These are phyloP conservation scores for Premnoplex brunnescens DNA, from an alignment of 2,797 vertebrate genomes.

Conservation along the genomic window DNA sequence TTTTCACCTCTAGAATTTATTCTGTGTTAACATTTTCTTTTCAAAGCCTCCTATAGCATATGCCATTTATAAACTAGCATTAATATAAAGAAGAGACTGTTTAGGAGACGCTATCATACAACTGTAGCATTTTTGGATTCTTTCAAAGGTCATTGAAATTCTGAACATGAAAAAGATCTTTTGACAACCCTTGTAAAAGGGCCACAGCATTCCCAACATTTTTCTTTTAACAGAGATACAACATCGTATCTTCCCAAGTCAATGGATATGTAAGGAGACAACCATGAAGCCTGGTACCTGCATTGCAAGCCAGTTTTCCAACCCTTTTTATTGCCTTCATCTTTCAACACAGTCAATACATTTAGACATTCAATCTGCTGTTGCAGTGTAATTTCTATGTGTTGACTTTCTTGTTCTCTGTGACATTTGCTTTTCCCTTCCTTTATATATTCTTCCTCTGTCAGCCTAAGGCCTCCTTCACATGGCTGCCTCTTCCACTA, in stretches of 20 bases:
- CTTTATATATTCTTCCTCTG: neutral
- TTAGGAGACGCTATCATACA: neutral
- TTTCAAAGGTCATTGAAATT: neutral
- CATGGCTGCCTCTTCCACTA: neutral
- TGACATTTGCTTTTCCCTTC: conserved; percentile 14
- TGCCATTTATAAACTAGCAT: neutral
- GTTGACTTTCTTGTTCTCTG: neutral
- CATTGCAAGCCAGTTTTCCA: neutral
- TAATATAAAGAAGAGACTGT: neutral
- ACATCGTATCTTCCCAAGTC: neutral
- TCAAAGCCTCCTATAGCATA: neutral
- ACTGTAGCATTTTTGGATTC: neutral
- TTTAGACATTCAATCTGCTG: neutral
- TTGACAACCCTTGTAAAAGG: neutral
- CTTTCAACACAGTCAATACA: neutral
- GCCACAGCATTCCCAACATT: neutral
- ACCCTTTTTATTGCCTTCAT: neutral
- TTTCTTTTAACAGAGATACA: neutral
- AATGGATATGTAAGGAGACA: neutral
- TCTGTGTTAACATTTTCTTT: neutral
- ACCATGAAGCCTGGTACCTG: neutral
- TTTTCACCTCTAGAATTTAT: neutral
- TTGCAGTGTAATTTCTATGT: neutral
- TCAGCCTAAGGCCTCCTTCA: neutral
- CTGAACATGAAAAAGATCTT: neutral